These are phyloP conservation scores for Hydroisotoma schaefferi DNA, from an alignment of 2,888 invertebrate genomes.

Conservation along the genomic window DNA sequence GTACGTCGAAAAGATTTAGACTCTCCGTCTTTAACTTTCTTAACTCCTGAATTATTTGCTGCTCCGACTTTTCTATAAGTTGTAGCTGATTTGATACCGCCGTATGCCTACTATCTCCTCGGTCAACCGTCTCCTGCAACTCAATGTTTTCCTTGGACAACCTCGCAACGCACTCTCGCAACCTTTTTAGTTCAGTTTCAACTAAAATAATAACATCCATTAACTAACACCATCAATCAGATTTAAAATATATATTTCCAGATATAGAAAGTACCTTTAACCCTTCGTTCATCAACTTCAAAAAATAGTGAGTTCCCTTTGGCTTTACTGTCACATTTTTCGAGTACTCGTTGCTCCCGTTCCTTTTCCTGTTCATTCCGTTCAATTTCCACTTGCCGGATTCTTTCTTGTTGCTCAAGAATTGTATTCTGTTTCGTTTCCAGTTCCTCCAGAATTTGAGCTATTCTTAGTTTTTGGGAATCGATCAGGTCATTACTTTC, in stretches of 20 bases:
- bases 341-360: slow-evolving; percentile 10
- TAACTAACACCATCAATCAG: slow-evolving; percentile 2
- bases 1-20: slow-evolving; percentile 35
- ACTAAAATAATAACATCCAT: slow-evolving; percentile 20
- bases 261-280: slow-evolving; percentile 25
- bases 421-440: slow-evolving; percentile 21
- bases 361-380: slow-evolving; percentile 4
- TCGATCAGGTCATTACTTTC: slow-evolving; percentile 9
- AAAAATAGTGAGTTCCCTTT: slow-evolving; percentile 44
- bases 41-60: slow-evolving; percentile 28
- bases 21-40: slow-evolving; percentile 35
- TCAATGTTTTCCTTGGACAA: slow-evolving; percentile 35
- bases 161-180: slow-evolving; percentile 26
- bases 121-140: slow-evolving; percentile 28
- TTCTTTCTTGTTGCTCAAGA: slow-evolving; percentile 11
- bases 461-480: slow-evolving; percentile 18
- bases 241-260: slow-evolving; percentile 5
- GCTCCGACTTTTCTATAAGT: slow-evolving; percentile 31
- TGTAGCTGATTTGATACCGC: slow-evolving; percentile 37
- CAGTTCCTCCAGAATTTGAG: slow-evolving; percentile 20
- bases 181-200: slow-evolving; percentile 36
- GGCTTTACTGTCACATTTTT: not conserved
- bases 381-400: slow-evolving; percentile 17
- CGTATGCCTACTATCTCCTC: slow-evolving; percentile 34
- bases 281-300: slow-evolving; percentile 40